Base-by-base conservation (phyloP, 1,140 invertebrate genomes). In the Bombus turneri region DNA sequence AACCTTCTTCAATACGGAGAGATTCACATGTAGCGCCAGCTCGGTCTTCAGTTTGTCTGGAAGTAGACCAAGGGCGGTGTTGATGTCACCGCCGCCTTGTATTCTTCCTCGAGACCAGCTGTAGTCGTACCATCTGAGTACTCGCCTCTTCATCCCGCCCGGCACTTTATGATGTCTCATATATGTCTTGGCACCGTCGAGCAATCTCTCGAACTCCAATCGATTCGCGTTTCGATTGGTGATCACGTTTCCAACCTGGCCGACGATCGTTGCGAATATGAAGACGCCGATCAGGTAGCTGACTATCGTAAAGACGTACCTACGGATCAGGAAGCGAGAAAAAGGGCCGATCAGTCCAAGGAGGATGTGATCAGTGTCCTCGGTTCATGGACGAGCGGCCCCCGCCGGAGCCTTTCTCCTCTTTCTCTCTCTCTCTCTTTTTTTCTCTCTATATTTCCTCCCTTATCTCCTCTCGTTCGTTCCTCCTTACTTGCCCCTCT, bases 121-220 rank as follows among this genome's bases (percentile, higher is more conserved):
- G 94, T 99, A 99, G 94, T 99, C 98, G 94, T 99, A 99, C 99
- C 99, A 99, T 18, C 99, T 96, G 34, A 99, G 96, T 12, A 99
- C 98, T 39, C 99, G 95, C 47, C 98, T 96, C 94, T 99, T 99
- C 97, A 99, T 99, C 15, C 98, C 98, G 39, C 97, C 97, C 2
- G 98, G 98, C 12, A 99, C 98, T 95, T 99, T 99, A 95, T 99
- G 98, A 94, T 99, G 98, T 91, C 98, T 96, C 99, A 99, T 99
- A 93, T 99, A 99, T 6, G 98, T 97, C 94, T 99, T 99, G 64
- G 99, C 99, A 75, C 98, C 98, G 94, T 99, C 99, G 90, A 99
- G 95, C 12, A 99, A 96, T 90, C 98, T 95, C 95, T 99, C 99
- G 93, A 99, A 99, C 95, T 99, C 99, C 81, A 99, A 96, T 39